These are phyloP conservation scores for Trachelus troglodyta DNA, from an alignment of 2,888 invertebrate species.

Conservation along the genomic window DNA sequence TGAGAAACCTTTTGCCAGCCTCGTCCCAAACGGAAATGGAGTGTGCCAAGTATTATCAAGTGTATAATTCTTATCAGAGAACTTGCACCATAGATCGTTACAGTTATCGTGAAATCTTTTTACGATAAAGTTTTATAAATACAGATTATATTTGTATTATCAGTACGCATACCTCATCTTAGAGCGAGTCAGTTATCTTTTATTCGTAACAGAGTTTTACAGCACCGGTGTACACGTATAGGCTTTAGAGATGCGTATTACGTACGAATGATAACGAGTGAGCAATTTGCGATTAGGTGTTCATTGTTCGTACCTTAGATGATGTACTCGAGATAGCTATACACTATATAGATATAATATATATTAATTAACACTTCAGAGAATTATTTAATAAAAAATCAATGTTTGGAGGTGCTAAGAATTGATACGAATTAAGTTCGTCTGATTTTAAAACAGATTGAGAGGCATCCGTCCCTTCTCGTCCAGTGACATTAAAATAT, in stretches of 20 bases:
- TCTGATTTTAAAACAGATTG: conserved; percentile 1
- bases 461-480: conserved; percentile 15
- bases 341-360: background rate
- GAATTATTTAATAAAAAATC: background rate
- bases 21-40: background rate
- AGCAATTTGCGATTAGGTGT: background rate
- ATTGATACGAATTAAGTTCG: conserved; percentile 5
- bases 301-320: background rate
- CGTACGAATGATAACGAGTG: background rate
- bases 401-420: conserved; percentile 21
- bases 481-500: background rate
- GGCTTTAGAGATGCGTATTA: background rate
- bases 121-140: background rate
- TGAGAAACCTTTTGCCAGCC: background rate
- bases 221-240: background rate
- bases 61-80: background rate
- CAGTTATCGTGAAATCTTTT: background rate
- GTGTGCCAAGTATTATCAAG: background rate
- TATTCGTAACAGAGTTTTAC: background rate
- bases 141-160: background rate
- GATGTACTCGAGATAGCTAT: background rate
- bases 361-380: background rate
- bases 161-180: background rate
- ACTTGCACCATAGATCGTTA: background rate
- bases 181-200: background rate